Evolutionary conservation across 2,888 invertebrate species (phyloP), one percentile per base, ranked within the genome.

Genomic region (Myopa tessellatipennis): DNA sequence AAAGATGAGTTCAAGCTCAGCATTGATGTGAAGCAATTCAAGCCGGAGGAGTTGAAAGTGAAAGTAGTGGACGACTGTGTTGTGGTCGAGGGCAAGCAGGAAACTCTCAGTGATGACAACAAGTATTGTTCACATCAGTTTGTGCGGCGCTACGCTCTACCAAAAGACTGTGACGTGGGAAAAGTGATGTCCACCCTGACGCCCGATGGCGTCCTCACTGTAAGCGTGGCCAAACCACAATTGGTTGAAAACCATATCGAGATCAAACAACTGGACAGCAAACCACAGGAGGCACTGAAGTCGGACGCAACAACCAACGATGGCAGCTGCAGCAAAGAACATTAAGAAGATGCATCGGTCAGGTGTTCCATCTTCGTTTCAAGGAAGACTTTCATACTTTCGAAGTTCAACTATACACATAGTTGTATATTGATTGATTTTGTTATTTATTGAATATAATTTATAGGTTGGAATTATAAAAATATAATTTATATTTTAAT

Each of bases 91-190:
- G 95, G 92, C 4, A 93, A 93, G 84, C 93, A 94, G 83, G 93
- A 93, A 83, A 93, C 94, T 80, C 92, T 92, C 79, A 90, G 92
- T 67, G 94, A 94, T 81, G 92, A 93, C 38, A 93, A 93, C 81
- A 95, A 95, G 0, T 94, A 90, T 87, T 92, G 96, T 72, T 94
- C 95, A 0, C 91, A 96, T 34, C 95, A 96, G 86, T 96, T 96
- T 87, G 91, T 91, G 0, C 91, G 96, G 70, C 91, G 91, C 72
- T 94, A 94, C 86, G 88, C 92, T 79, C 86, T 95, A 18, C 93
- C 94, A 0, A 89, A 91, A 63, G 92, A 91, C 63, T 92, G 92
- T 82, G 93, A 96, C 78, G 90, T 93, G 0, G 91, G 92, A 5
- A 92, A 93, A 80, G 91, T 96, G 1, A 90, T 92, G 65, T 95